These are phyloP conservation scores for Cheiracanthium punctorium DNA, from an alignment of 2,888 invertebrate species.

Conservation along the genomic window DNA sequence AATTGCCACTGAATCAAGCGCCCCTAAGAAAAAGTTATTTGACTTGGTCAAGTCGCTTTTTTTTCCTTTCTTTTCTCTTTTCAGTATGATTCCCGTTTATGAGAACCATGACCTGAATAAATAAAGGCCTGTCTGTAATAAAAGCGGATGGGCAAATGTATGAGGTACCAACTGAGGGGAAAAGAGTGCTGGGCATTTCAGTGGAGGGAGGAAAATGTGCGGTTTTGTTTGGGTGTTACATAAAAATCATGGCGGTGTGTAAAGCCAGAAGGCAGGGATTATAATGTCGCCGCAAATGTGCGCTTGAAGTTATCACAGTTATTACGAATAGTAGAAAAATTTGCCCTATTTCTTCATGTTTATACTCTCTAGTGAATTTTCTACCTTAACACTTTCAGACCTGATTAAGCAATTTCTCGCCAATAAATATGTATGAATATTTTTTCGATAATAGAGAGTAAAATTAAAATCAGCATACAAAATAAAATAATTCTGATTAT, in stretches of 20 bases:
- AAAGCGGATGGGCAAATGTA: constrained; percentile 18
- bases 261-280: no score
- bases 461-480: no score
- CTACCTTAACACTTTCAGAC: no score
- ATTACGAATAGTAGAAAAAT: no score
- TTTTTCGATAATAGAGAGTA: no score
- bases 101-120: constrained; percentile 47
- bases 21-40: constrained; percentile 64
- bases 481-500: no score
- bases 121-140: constrained; percentile 34
- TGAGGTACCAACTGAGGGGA: neutral
- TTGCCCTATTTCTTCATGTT: no score
- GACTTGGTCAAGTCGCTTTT: constrained; percentile 59
- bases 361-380: no score
- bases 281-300: no score
- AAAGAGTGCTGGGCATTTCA: neutral
- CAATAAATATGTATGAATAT: no score
- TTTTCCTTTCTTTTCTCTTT: neutral
- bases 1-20: constrained; percentile 59
- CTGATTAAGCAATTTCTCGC: no score
- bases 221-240: neutral
- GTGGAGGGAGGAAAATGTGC: neutral
- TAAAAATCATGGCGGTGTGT: neutral
- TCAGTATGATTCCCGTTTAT: constrained; percentile 43
- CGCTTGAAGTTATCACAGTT: no score